Conservation (phyloP, 2,797 vertebrate genomes). For the Cryptoprocta ferox region DNA sequence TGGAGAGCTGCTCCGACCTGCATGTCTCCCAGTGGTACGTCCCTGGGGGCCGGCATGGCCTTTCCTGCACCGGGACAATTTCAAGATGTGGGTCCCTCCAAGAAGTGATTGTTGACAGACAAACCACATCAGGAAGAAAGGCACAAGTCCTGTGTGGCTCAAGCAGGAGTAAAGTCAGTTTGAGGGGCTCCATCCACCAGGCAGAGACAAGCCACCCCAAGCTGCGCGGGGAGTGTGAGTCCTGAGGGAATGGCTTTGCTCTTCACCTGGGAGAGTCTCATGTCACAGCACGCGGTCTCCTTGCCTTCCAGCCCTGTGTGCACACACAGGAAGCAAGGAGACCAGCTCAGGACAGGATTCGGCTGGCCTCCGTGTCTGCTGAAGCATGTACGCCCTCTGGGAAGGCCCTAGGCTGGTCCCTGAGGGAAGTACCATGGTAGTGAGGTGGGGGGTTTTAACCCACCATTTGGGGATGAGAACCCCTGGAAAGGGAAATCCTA, state of each 20-base stretch:
- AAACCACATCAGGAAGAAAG: not conserved
- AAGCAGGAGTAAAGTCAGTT: not conserved
- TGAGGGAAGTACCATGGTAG: not conserved
- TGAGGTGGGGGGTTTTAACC: not conserved
- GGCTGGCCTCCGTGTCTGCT: not conserved
- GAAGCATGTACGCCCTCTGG: not conserved
- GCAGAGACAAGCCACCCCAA: not conserved
- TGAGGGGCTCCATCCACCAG: no score
- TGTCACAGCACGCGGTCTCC: not conserved
- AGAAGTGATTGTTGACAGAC: not conserved
- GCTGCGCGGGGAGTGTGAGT: accelerated
- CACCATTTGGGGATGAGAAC: not conserved
- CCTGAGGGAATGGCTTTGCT: no score
- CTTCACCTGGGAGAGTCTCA: not conserved
- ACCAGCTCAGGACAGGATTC: not conserved
- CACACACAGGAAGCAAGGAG: not conserved
- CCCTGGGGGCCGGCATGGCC: no score
- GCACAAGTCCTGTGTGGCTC: not conserved
- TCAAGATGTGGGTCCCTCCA: not conserved
- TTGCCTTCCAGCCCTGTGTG: not conserved
- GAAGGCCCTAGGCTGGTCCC: not conserved
- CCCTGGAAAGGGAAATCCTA: not conserved
- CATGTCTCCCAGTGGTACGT: no score
- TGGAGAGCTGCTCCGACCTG: no score
- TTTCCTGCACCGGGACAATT: not conserved